Evolutionary conservation across 1,140 invertebrate species (phyloP).

Genomic region (Heliconius melpomene): DNA sequence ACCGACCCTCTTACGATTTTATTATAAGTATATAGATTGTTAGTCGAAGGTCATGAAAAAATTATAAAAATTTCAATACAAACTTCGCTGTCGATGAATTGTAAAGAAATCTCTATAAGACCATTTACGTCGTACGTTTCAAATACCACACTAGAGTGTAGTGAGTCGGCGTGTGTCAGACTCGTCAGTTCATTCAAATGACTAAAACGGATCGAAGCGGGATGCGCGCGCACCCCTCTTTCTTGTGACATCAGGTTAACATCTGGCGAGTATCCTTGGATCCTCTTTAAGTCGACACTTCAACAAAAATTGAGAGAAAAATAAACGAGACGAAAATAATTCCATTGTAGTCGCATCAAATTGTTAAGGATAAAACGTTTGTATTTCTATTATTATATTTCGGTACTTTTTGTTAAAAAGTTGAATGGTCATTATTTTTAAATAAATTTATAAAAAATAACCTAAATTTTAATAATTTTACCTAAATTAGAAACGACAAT

Average conservation of each 20-base stretch:
- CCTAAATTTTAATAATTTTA: neutral
- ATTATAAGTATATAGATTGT: too few relatives aligned
- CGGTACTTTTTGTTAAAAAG: neutral
- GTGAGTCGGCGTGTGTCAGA: constrained; percentile 14
- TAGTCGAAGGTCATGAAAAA: neutral
- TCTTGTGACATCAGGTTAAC: constrained; percentile 38
- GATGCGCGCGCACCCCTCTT: constrained; percentile 63
- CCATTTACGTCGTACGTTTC: constrained; percentile 5
- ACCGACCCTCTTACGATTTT: too few relatives aligned
- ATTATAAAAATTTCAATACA: neutral
- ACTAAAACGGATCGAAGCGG: constrained; percentile 63
- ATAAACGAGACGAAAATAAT: constrained; percentile 25
- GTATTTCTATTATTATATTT: neutral
- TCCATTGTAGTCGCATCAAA: constrained; percentile 4
- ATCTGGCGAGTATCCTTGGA: constrained; percentile 27
- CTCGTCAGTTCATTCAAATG: constrained; percentile 62
- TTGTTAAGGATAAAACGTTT: neutral
- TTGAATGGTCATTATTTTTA: neutral
- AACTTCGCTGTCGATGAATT: too few relatives aligned
- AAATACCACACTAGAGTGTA: neutral
- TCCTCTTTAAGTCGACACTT: constrained; percentile 24
- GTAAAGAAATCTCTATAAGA: neutral
- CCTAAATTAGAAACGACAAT: too few relatives aligned
- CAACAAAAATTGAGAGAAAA: constrained; percentile 24
- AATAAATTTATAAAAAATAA: neutral